phyloP scores from a whole-genome alignment of 2,797 vertebrate species.

The Taeniopygia guttata region DNA sequence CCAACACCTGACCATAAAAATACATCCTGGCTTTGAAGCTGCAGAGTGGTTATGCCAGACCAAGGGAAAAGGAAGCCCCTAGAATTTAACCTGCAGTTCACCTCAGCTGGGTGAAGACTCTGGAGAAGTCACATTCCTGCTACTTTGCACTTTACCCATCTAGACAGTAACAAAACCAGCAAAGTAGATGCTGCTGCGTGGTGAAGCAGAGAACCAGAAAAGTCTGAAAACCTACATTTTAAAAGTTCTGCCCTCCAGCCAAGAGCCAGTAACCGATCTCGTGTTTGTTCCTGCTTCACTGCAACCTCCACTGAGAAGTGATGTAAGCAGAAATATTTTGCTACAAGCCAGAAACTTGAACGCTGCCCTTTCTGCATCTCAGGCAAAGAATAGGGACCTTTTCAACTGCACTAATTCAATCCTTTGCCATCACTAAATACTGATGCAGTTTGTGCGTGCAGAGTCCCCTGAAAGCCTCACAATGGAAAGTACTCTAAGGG shows the following conservation, averaged over 20 bases:
- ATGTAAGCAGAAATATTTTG: slow-evolving; percentile 16
- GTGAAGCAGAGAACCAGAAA: neutral
- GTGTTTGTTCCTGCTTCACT: neutral
- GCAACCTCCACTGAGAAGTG: neutral
- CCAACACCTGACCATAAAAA: neutral
- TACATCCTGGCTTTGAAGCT: neutral
- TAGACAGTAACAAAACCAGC: neutral
- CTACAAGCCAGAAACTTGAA: slow-evolving; percentile 12
- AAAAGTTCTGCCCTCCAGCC: slow-evolving; percentile 8
- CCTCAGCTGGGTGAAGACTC: neutral
- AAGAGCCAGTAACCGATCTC: neutral
- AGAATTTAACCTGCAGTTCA: neutral
- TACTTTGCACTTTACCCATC: neutral
- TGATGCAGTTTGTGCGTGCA: neutral
- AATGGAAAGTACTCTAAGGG: neutral
- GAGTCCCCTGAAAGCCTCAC: slow-evolving; percentile 16
- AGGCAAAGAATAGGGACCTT: neutral
- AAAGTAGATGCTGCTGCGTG: neutral
- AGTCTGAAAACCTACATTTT: neutral
- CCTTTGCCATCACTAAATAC: neutral
- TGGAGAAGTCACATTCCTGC: neutral
- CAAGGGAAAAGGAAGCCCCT: neutral
- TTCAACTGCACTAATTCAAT: neutral
- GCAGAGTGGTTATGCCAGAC: neutral
- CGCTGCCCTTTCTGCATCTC: neutral